Evolutionary conservation across 2,888 invertebrate species (phyloP), one percentile per base, ranked within the genome.

Genomic region (Caenorhabditis uteleia): DNA sequence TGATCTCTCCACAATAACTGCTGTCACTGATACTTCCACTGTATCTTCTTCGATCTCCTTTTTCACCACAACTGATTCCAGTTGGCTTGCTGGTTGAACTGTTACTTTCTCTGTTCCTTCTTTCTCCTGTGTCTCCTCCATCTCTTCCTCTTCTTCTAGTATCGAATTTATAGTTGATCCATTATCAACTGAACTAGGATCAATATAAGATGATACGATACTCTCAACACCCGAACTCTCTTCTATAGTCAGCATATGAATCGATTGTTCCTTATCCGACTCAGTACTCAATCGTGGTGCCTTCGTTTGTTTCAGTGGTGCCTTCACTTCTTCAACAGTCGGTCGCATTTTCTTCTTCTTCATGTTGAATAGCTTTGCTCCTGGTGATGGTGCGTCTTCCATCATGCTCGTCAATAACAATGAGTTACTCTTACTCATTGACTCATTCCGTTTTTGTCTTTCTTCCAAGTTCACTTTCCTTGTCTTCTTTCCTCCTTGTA

Each of bases 211-310:
- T 3, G 50, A 26, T 7, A 45, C 50, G 20, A n/a, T 40, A 2
- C 46, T 34, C n/a, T 58, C 53, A 1, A 16, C 6, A 6, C 43
- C 45, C 3, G 45, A 25, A 20, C 50, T 40, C 12, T 27, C 2
- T 23, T 50, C 50, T n/a, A 60, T 49, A 20, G 60, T 49, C 10
- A 49, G 16, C 60, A 54, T 53, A 1, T 54, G 44, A 31, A 60
- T 60, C 18, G 60, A 49, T 23, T 45, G 43, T 14, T 60, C 60
- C 27, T 60, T 60, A 38, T 60, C 54, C 12, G 60, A 60, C 10
- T 60, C 60, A 5, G 38, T 49, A 25, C 60, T 60, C 34, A 60
- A 8, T 39, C 54, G 31, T 14, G 10, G 33, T 1, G 12, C 34
- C 31, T 48, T 48, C 1, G 26, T 14, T 34, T 34, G 7, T 29